These are phyloP conservation scores for Drosophila austrosaltans DNA, from an alignment of 2,888 invertebrate genomes.

Conservation along the genomic window DNA sequence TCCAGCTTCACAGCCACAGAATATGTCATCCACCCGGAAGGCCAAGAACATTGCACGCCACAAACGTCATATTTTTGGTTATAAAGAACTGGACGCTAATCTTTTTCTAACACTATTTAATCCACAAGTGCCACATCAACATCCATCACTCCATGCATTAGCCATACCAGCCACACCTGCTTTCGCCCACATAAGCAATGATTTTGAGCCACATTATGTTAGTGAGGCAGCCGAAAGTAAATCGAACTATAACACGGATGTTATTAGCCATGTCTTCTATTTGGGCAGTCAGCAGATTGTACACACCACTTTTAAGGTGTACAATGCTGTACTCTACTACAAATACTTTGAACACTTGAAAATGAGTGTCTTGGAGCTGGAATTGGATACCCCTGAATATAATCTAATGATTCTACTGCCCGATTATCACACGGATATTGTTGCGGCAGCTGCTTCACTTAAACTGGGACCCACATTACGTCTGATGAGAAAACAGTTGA, in stretches of 20 bases:
- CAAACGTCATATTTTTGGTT: slow-evolving; percentile 73
- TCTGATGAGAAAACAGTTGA: slow-evolving; percentile 87
- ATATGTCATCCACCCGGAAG: slow-evolving; percentile 32
- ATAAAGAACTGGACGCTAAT: slow-evolving; percentile 76
- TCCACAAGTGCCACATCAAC: slow-evolving; percentile 59
- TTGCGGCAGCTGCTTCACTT: slow-evolving; percentile 87
- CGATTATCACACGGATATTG: slow-evolving; percentile 86
- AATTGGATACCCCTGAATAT: slow-evolving; percentile 91
- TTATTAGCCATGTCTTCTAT: slow-evolving; percentile 82
- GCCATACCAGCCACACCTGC: slow-evolving; percentile 53
- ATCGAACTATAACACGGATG: slow-evolving; percentile 79
- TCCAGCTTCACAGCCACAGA: slow-evolving; percentile 29
- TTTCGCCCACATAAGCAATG: slow-evolving; percentile 63
- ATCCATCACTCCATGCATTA: slow-evolving; percentile 51
- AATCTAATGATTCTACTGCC: slow-evolving; percentile 90
- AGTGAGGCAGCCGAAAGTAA: slow-evolving; percentile 55
- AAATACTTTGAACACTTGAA: slow-evolving; percentile 89
- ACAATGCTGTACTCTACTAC: slow-evolving; percentile 90
- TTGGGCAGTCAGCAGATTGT: slow-evolving; percentile 83
- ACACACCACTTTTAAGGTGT: slow-evolving; percentile 88
- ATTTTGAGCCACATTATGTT: slow-evolving; percentile 72
- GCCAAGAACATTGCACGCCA: slow-evolving; percentile 43
- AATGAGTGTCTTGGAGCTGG: slow-evolving; percentile 89
- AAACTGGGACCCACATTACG: slow-evolving; percentile 86
- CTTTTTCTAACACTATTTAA: slow-evolving; percentile 76